Percentiles rank a stretch among this genome's conserved stretches.
Conservation (phyloP, 2,888 invertebrate species). For the Entomobrya multifasciata region DNA sequence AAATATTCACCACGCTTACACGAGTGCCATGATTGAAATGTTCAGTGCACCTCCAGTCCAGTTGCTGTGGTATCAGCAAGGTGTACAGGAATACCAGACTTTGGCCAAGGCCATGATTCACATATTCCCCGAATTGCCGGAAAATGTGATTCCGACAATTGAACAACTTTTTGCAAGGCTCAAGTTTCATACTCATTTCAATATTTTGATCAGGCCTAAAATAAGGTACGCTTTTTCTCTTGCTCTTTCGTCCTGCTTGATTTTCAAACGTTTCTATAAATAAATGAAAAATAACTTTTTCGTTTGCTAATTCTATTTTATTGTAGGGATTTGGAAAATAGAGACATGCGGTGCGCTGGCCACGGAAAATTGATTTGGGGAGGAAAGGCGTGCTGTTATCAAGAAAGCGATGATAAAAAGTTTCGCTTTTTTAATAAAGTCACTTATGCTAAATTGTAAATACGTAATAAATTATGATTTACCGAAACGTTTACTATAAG, state of each 20-base stretch:
- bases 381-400: constrained; percentile 43
- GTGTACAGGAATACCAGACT: neutral
- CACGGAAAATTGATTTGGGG: constrained; percentile 49
- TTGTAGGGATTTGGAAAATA: constrained; percentile 18
- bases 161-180: neutral
- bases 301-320: neutral
- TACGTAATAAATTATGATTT: no score
- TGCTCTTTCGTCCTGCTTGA: no score
- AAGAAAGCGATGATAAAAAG: constrained; percentile 29
- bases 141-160: constrained; percentile 7
- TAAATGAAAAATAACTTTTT: neutral
- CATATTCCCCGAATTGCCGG: constrained; percentile 45
- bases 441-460: constrained; percentile 17
- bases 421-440: constrained; percentile 28
- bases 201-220: constrained; percentile 22
- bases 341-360: constrained; percentile 44
- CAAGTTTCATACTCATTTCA: constrained; percentile 26
- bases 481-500: no score
- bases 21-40: constrained; percentile 27
- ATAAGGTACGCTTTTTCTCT: neutral
- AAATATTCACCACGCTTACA: constrained; percentile 37
- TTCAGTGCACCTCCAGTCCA: constrained; percentile 43
- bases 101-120: constrained; percentile 42
- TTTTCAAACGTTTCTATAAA: neutral
- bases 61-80: constrained; percentile 30